A percentile compares a stretch with the other conserved stretches of the same genome.
phyloP scores from a whole-genome alignment of 2,113 vertebrate genomes.

The Vulpes lagopus region DNA sequence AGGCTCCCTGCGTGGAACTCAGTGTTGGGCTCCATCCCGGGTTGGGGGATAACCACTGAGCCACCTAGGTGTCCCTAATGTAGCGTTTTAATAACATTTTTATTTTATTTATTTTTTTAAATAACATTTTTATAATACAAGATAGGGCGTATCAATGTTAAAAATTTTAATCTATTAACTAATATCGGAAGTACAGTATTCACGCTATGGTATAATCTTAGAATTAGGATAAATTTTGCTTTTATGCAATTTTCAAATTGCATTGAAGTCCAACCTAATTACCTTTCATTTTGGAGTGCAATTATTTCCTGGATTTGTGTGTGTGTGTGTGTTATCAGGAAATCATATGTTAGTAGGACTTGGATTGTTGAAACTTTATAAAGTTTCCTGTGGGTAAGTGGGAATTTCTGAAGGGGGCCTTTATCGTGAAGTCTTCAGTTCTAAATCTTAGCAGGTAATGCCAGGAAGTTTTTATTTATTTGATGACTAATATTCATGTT shows the following conservation, averaged over 20 bases:
- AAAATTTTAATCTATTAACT: background rate
- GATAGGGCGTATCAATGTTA: background rate
- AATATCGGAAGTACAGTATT: background rate
- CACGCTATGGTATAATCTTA: background rate
- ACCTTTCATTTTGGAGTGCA: background rate
- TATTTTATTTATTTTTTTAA: too few relatives aligned
- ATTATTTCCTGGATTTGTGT: background rate
- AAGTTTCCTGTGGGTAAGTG: background rate
- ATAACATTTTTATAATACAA: background rate
- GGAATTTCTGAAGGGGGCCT: slow-evolving; percentile 42
- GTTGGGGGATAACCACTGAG: too few relatives aligned
- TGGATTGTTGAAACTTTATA: slow-evolving; percentile 45
- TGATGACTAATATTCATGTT: slow-evolving; percentile 66
- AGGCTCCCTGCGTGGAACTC: too few relatives aligned
- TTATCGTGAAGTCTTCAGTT: slow-evolving; percentile 2
- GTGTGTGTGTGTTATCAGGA: background rate
- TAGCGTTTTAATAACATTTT: background rate
- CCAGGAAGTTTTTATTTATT: slow-evolving; percentile 37
- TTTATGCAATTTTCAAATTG: slow-evolving; percentile 37
- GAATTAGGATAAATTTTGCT: slow-evolving; percentile 18
- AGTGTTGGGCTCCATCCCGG: too few relatives aligned
- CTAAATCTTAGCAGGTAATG: slow-evolving; percentile 43
- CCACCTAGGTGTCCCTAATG: background rate
- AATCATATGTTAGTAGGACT: background rate
- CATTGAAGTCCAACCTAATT: background rate